Evolutionary conservation across 2,888 invertebrate species (phyloP).

Genomic region (Anodontia alba): DNA sequence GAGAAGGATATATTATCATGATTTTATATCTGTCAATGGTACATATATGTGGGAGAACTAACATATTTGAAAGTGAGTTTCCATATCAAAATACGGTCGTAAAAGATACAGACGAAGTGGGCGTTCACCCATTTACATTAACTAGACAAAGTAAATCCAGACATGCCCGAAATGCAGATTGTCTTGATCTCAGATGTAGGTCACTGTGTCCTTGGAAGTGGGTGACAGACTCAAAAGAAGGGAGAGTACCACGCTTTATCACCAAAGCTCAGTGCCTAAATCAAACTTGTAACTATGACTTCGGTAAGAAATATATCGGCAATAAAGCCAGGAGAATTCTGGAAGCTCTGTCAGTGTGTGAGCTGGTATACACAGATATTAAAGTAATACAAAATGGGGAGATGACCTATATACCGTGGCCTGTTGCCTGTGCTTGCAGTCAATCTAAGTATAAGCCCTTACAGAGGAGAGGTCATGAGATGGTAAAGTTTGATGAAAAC

Average conservation of each 20-base stretch:
- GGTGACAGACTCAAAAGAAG: not conserved
- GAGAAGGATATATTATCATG: no score
- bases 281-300: not conserved
- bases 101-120: no score
- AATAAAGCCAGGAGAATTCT: not conserved
- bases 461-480: not conserved
- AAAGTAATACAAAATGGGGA: not conserved
- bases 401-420: not conserved
- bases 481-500: not conserved
- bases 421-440: not conserved
- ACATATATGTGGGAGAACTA: no score
- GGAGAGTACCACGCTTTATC: not conserved
- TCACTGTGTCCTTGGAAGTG: slow-evolving; percentile 2
- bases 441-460: not conserved
- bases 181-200: not conserved
- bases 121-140: not conserved
- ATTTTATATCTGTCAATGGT: no score
- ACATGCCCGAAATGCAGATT: not conserved
- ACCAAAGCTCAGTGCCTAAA: not conserved
- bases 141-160: not conserved
- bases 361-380: not conserved
- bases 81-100: no score
- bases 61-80: no score
- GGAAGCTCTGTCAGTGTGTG: not conserved
- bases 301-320: not conserved